phyloP scores from a whole-genome alignment of 2,888 invertebrate species.

The Congeria kusceri region DNA sequence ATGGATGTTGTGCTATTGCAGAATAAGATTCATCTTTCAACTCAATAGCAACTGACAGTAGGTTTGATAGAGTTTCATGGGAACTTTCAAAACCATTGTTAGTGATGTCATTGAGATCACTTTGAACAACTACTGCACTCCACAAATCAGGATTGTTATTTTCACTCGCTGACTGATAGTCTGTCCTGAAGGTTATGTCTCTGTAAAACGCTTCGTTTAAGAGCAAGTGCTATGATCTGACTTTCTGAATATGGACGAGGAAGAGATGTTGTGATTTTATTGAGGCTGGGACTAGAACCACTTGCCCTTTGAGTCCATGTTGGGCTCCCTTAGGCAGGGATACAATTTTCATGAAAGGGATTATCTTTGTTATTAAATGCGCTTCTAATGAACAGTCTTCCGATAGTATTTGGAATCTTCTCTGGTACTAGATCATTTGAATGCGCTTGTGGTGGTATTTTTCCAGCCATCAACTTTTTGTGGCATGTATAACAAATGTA shows the following conservation, averaged over 20 bases:
- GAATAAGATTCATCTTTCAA: too few species aligned
- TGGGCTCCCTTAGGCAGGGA: constrained; percentile 35
- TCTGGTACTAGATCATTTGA: too few species aligned
- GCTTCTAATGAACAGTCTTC: too few species aligned
- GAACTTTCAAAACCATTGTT: too few species aligned
- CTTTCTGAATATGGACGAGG: constrained; percentile 28
- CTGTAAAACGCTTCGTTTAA: constrained; percentile 41
- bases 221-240: constrained; percentile 36
- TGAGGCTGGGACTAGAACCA: constrained; percentile 39
- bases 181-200: constrained; percentile 41
- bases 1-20: too few species aligned
- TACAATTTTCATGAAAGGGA: constrained; percentile 38
- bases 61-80: too few species aligned
- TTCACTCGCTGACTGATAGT: constrained; percentile 38
- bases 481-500: too few species aligned
- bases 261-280: constrained; percentile 34
- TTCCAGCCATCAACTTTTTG: too few species aligned
- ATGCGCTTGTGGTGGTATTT: too few species aligned
- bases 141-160: constrained; percentile 29
- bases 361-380: too few species aligned
- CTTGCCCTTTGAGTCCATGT: constrained; percentile 29
- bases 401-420: too few species aligned
- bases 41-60: too few species aligned
- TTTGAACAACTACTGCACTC: constrained; percentile 26
- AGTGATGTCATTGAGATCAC: neutral